Evolutionary conservation across 2,888 invertebrate genomes (phyloP), one percentile per base, ranked within the genome.

Genomic region (Arge pagana): DNA sequence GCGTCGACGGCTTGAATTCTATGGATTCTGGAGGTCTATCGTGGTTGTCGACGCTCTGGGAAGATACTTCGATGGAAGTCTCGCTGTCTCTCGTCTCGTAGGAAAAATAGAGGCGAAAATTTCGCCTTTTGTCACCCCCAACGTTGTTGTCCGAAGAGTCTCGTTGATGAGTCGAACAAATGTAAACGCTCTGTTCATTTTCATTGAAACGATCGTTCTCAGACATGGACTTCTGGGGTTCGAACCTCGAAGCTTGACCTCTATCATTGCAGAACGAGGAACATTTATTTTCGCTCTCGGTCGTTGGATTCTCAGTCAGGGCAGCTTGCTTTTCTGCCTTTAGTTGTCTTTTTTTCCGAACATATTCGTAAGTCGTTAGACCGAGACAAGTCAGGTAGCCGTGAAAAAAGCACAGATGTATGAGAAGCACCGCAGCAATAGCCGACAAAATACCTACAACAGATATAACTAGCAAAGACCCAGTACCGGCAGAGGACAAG

Each of bases 351-450:
- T 72, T 71, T 11, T 61, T 68, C 1, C 85, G 78, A 49, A 94
- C 90, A 76, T 93, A 94, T 71, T 94, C 94, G 78, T 93, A 95
- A 0, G 94, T 95, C 15, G 94, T 93, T 36, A 93, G 80, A 1
- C 93, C 93, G 65, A 92, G 78, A 62, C 87, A 83, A 3, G 88
- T 87, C 69, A 94, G 91, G 77, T 93, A 93, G 54, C 90, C 84
- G 77, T 94, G 93, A 75, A 94, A 94, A 78, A 90, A 89, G 72
- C 89, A 90, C 48, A 94, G 80, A 77, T 94, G 93, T 56, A 91
- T 78, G 52, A 94, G 81, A 41, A 93, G 81, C 21, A 88, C 87
- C 2, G 88, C 86, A 4, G 90, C 87, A 10, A 88, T 83, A 16
- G 89, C 83, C n/a, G 90, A 88, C 52, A 89, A 77, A 16, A 87